A percentile compares a stretch with the other conserved stretches of the same genome.
Evolutionary conservation across 1,140 invertebrate species (phyloP).

Genomic region (Ceratina calcarata): DNA sequence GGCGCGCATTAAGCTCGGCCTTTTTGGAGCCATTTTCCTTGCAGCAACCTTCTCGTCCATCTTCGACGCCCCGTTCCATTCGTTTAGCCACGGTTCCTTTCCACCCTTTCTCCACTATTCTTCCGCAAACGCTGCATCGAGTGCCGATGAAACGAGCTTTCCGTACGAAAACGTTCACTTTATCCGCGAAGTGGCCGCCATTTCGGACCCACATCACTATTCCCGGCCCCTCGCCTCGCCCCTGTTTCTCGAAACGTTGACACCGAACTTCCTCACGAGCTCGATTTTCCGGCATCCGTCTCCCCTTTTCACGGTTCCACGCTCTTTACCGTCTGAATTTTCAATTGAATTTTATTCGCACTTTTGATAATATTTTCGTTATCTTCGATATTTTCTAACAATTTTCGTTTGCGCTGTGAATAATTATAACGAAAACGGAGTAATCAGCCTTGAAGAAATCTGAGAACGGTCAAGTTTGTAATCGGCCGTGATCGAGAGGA

Average conservation of each 20-base stretch:
- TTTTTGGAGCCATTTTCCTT: conserved; percentile 26
- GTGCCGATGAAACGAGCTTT: conserved; percentile 48
- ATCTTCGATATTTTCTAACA: too few relatives aligned
- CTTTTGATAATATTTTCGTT: too few relatives aligned
- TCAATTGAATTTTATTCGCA: not conserved
- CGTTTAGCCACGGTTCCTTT: conserved; percentile 25
- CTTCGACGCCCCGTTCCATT: conserved; percentile 38
- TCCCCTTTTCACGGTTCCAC: not conserved
- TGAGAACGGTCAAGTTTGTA: not conserved
- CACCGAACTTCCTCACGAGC: conserved; percentile 2
- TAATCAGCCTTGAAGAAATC: not conserved
- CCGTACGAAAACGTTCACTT: conserved; percentile 50
- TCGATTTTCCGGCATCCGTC: conserved; percentile 13
- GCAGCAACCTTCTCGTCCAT: conserved; percentile 33
- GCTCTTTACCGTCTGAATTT: not conserved
- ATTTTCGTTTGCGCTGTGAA: too few relatives aligned
- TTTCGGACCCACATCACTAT: conserved; percentile 25
- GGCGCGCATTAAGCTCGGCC: conserved; percentile 35
- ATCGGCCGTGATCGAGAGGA: not conserved
- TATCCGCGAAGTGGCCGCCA: conserved; percentile 50
- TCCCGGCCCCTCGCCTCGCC: not conserved
- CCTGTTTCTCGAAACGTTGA: conserved; percentile 47
- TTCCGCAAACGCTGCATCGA: conserved; percentile 37
- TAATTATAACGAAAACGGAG: not conserved
- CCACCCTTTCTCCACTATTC: not conserved